A percentile compares a stretch with the other conserved stretches of the same genome.
These are phyloP conservation scores for Punctoribates punctum DNA, from an alignment of 2,888 invertebrate species.

Conservation along the genomic window DNA sequence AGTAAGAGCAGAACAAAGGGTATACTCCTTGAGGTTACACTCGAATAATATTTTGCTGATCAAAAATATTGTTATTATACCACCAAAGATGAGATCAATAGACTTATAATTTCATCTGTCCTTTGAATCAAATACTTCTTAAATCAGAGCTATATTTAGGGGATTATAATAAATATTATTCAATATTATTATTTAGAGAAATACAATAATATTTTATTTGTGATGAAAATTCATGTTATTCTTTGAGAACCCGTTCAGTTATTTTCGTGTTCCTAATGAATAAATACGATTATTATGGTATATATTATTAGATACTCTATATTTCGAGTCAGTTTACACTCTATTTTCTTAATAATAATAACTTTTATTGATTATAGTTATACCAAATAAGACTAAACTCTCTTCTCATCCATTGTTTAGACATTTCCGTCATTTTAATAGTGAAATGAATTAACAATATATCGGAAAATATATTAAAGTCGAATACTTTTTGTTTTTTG, in stretches of 20 bases:
- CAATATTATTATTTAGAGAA: neutral
- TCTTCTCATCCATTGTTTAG: slow-evolving; percentile 5
- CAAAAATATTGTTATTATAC: neutral
- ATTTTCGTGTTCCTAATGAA: neutral
- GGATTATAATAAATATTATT: neutral
- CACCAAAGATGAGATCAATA: neutral
- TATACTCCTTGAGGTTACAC: neutral
- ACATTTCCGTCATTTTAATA: slow-evolving; percentile 36
- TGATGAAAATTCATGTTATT: slow-evolving; percentile 4
- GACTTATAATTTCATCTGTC: neutral
- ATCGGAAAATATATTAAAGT: neutral
- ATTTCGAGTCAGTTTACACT: too few relatives aligned
- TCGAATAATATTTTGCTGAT: neutral
- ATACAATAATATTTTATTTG: neutral
- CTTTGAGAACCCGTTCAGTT: neutral
- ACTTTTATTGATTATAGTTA: neutral
- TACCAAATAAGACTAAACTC: neutral
- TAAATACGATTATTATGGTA: slow-evolving; percentile 1
- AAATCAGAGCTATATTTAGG: too few relatives aligned
- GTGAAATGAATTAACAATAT: slow-evolving; percentile 22
- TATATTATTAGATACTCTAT: neutral
- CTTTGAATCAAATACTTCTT: neutral
- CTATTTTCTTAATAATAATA: too few relatives aligned
- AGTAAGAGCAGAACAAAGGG: neutral
- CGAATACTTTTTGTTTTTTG: neutral